phyloP scores from a whole-genome alignment of 2,113 vertebrate species.

The Chloropsis cyanopogon region DNA sequence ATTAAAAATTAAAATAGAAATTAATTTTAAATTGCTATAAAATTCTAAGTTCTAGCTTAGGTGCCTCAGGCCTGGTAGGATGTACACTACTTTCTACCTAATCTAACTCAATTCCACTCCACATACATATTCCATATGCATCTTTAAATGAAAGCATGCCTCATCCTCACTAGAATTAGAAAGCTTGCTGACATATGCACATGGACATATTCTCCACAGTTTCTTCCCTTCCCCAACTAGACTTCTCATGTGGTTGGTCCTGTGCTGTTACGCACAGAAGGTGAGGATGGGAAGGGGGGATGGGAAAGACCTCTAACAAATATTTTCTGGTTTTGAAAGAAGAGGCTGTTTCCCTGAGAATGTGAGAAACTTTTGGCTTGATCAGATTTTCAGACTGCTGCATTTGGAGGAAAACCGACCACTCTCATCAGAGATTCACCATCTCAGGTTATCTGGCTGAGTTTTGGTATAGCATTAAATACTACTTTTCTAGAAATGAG shows the following conservation, averaged over 20 bases:
- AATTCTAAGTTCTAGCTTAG: neutral
- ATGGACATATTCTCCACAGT: neutral
- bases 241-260: neutral
- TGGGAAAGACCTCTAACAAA: neutral
- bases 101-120: neutral
- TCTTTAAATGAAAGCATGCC: neutral
- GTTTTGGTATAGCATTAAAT: neutral
- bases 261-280: neutral
- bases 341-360: neutral
- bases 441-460: neutral
- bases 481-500: neutral
- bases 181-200: neutral
- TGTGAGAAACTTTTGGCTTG: neutral
- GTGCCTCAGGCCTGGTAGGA: neutral
- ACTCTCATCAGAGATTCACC: neutral
- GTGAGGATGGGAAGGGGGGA: accelerated
- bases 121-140: neutral
- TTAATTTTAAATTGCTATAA: neutral
- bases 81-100: neutral
- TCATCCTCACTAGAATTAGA: neutral
- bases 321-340: neutral
- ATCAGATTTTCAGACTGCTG: neutral
- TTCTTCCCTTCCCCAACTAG: neutral
- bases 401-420: neutral
- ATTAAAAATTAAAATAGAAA: neutral